These are phyloP conservation scores for Dione juno DNA, from an alignment of 2,888 invertebrate species.

Conservation along the genomic window DNA sequence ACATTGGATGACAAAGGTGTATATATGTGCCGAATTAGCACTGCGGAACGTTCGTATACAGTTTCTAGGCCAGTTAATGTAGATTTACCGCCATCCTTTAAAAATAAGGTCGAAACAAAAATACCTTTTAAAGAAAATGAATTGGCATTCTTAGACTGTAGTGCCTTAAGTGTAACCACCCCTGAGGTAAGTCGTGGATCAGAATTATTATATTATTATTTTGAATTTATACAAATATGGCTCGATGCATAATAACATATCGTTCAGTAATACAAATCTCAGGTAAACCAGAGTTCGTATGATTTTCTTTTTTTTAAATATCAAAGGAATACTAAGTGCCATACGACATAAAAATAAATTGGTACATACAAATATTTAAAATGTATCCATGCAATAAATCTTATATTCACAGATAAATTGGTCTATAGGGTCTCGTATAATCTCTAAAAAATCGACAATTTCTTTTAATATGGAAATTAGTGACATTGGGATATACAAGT, in stretches of 20 bases:
- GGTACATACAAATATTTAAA: too few species aligned
- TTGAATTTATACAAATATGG: too few species aligned
- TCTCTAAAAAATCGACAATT: background rate
- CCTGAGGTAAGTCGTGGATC: background rate
- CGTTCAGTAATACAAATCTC: too few species aligned
- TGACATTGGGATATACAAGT: background rate
- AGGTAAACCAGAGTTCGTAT: too few species aligned
- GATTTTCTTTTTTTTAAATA: too few species aligned
- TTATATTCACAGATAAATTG: background rate
- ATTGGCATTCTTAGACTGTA: slow-evolving; percentile 8
- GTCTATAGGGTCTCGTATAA: background rate
- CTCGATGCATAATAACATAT: too few species aligned
- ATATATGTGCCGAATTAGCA: slow-evolving; percentile 11
- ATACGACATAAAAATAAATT: too few species aligned
- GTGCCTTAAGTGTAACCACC: background rate
- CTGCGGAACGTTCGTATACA: background rate
- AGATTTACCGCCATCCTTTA: background rate
- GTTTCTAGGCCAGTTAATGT: background rate
- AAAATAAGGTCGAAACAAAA: background rate
- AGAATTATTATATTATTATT: background rate
- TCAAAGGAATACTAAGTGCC: too few species aligned
- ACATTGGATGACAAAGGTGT: background rate
- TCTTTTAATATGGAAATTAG: background rate
- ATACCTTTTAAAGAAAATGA: slow-evolving; percentile 19
- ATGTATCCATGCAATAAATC: too few species aligned